Conservation (phyloP, 2,888 invertebrate species). For the Syritta pipiens region DNA sequence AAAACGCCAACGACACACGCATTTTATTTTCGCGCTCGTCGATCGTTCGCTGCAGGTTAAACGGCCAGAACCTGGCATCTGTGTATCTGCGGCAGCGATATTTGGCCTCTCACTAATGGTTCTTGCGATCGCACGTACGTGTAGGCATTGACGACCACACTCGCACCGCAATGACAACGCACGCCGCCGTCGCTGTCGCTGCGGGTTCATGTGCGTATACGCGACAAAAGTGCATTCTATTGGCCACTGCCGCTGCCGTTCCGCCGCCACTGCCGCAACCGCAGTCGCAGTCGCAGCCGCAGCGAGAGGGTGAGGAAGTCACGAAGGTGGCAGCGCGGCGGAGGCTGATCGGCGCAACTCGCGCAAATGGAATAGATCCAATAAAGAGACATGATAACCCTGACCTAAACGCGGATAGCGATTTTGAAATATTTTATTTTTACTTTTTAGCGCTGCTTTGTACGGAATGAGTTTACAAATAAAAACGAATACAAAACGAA, state of each 20-base stretch:
- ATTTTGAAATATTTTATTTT: conserved; percentile 69
- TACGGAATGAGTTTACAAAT: conserved; percentile 32
- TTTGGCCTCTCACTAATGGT: conserved; percentile 67
- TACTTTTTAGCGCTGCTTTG: conserved; percentile 45
- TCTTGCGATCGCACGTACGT: conserved; percentile 50
- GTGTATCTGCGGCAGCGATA: conserved; percentile 27
- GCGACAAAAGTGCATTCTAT: conserved; percentile 65
- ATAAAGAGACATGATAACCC: conserved; percentile 70
- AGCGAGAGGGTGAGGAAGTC: conserved; percentile 60
- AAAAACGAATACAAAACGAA: conserved; percentile 7
- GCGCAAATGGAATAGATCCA: conserved; percentile 65
- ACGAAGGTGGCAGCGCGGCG: conserved; percentile 64
- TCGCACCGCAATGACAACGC: conserved; percentile 45
- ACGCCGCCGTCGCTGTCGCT: no score
- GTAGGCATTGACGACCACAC: conserved; percentile 68
- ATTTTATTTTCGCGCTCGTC: conserved; percentile 39
- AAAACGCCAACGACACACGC: conserved; percentile 65
- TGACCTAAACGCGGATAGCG: conserved; percentile 69
- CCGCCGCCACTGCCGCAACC: conserved; percentile 5
- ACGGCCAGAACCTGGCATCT: conserved; percentile 57
- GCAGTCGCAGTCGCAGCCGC: background rate
- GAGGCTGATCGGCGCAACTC: conserved; percentile 42
- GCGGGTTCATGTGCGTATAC: conserved; percentile 66
- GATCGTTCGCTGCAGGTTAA: conserved; percentile 56
- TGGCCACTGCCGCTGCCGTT: conserved; percentile 12